These are phyloP conservation scores for Dendrophyllia cribrosa DNA, from an alignment of 64 coral and sea anemone genomes.

Conservation along the genomic window DNA sequence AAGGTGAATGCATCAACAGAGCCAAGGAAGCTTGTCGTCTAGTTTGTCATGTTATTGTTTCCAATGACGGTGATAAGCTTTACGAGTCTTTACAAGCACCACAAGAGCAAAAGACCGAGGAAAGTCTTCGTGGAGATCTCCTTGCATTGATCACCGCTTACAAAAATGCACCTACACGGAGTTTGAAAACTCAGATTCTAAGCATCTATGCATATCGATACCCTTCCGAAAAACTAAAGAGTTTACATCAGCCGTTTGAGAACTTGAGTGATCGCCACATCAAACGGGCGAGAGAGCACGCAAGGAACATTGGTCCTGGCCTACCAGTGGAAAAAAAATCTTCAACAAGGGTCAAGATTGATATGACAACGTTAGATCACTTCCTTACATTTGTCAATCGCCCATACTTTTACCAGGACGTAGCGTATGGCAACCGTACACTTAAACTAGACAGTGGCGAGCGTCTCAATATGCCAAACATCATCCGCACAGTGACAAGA, in stretches of 20 bases:
- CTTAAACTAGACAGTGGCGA: slow-evolving; percentile 5
- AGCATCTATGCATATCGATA: slow-evolving; percentile 13
- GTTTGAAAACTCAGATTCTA: slow-evolving; percentile 4
- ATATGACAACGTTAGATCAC: background rate
- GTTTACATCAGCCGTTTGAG: background rate
- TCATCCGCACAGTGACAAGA: no score
- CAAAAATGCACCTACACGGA: background rate
- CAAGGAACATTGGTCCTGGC: slow-evolving; percentile 1
- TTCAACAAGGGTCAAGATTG: background rate
- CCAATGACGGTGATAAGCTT: no score
- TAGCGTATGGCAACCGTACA: background rate
- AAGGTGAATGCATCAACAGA: no score
- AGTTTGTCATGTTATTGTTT: no score
- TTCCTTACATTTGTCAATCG: background rate
- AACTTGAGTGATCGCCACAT: background rate
- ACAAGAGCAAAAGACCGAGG: no score
- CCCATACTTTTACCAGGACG: no score
- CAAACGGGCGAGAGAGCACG: slow-evolving; percentile 13
- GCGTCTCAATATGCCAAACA: background rate
- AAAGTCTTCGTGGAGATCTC: no score
- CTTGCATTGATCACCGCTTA: no score
- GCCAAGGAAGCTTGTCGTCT: no score
- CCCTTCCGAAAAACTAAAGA: background rate
- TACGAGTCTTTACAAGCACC: no score
- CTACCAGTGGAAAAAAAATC: background rate